Evolutionary conservation across 2,888 invertebrate species (phyloP).

Genomic region (Scaptomyza reducta): DNA sequence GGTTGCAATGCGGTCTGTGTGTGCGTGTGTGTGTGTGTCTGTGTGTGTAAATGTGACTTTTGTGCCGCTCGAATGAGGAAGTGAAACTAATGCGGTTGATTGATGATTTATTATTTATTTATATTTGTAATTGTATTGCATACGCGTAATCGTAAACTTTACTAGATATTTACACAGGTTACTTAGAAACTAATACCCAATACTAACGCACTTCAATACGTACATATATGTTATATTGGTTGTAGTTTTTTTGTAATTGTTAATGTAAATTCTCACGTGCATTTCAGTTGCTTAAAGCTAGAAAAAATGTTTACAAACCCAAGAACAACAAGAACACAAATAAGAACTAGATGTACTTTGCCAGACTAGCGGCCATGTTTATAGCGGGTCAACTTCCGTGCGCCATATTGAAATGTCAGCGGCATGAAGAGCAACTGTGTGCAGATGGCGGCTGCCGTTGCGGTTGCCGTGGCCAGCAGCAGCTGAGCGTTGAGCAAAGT

Average conservation of each 20-base stretch:
- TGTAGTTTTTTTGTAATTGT: constrained; percentile 46
- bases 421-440: constrained; percentile 52
- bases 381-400: constrained; percentile 67
- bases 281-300: constrained; percentile 80
- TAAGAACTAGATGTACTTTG: constrained; percentile 17
- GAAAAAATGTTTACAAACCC: constrained; percentile 57
- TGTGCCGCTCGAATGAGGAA: constrained; percentile 12
- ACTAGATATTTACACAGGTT: constrained; percentile 64
- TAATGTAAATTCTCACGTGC: constrained; percentile 76
- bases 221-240: constrained; percentile 41
- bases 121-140: neutral
- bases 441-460: constrained; percentile 57
- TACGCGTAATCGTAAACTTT: no score
- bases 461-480: constrained; percentile 59
- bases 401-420: constrained; percentile 75
- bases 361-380: constrained; percentile 54
- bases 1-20: constrained; percentile 27
- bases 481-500: constrained; percentile 47
- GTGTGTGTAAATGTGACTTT: constrained; percentile 4
- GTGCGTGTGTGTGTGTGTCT: neutral
- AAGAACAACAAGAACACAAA: constrained; percentile 18
- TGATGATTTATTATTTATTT: constrained; percentile 56
- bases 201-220: constrained; percentile 27
- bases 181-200: constrained; percentile 39
- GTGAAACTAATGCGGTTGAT: constrained; percentile 33